These are phyloP conservation scores for Mionectes olivaceus DNA, from an alignment of 2,797 vertebrate species.

Conservation along the genomic window DNA sequence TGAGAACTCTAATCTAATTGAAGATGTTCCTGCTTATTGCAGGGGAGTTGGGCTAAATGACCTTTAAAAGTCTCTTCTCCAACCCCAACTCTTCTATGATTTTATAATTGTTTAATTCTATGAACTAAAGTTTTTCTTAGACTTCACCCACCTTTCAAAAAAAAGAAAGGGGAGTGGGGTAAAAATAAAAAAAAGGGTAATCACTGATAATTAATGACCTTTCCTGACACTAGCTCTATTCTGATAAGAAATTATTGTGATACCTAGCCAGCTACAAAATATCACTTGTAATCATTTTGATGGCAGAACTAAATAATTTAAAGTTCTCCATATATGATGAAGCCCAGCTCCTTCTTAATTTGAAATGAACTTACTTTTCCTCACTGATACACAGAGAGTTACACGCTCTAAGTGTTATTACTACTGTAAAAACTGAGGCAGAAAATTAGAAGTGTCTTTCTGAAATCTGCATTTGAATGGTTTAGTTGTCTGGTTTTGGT, in stretches of 20 bases:
- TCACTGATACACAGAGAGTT: neutral
- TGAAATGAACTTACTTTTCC: neutral
- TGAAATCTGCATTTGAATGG: neutral
- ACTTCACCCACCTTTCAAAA: neutral
- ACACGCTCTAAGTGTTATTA: neutral
- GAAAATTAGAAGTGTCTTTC: neutral
- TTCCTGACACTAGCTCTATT: neutral
- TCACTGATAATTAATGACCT: neutral
- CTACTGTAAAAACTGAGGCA: neutral
- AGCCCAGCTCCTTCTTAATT: neutral
- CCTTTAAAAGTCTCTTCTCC: neutral
- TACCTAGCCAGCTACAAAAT: neutral
- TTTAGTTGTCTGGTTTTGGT: neutral
- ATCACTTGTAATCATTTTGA: neutral
- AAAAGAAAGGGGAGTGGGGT: rapidly evolving
- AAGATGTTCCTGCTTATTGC: neutral
- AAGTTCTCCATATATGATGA: neutral
- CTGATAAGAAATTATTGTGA: neutral
- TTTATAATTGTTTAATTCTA: neutral
- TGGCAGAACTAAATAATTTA: neutral
- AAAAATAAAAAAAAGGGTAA: neutral
- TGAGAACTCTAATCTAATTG: neutral
- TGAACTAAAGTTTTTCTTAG: neutral
- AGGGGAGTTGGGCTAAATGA: neutral
- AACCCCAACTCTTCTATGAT: neutral